These are phyloP conservation scores for Watersipora subatra DNA, from an alignment of 1,140 invertebrate species.

Conservation along the genomic window DNA sequence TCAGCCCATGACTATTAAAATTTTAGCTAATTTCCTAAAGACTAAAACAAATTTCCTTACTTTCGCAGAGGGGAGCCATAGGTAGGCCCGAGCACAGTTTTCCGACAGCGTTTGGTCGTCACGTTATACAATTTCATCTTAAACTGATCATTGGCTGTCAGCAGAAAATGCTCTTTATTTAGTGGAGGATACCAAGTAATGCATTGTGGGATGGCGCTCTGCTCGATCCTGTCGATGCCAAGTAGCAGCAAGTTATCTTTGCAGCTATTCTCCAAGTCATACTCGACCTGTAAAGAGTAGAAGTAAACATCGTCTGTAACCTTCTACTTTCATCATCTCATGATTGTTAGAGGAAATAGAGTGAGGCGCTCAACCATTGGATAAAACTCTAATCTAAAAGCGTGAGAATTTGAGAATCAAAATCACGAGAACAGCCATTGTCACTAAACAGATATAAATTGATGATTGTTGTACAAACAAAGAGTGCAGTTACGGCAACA, in stretches of 20 bases:
- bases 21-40: too few species aligned
- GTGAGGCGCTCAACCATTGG: too few species aligned
- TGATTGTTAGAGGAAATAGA: too few species aligned
- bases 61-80: slow-evolving; percentile 49
- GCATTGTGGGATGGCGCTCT: slow-evolving; percentile 47
- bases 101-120: slow-evolving; percentile 48
- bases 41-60: slow-evolving; percentile 36
- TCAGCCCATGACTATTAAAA: too few species aligned
- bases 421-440: too few species aligned
- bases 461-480: too few species aligned
- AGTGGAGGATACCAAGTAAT: slow-evolving; percentile 41
- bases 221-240: slow-evolving; percentile 47
- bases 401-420: too few species aligned
- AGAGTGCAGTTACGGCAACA: too few species aligned
- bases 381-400: too few species aligned
- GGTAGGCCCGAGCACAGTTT: slow-evolving; percentile 51
- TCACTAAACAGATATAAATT: too few species aligned
- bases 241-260: slow-evolving; percentile 37
- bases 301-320: not conserved
- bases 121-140: slow-evolving; percentile 56
- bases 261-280: slow-evolving; percentile 47
- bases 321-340: not conserved
- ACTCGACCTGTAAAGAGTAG: slow-evolving; percentile 49
- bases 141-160: slow-evolving; percentile 45
- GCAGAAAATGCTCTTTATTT: slow-evolving; percentile 37